Percentiles rank a stretch among this genome's conserved stretches.
Evolutionary conservation across 1,140 invertebrate species (phyloP).

Genomic region (Phymastichus coffea): DNA sequence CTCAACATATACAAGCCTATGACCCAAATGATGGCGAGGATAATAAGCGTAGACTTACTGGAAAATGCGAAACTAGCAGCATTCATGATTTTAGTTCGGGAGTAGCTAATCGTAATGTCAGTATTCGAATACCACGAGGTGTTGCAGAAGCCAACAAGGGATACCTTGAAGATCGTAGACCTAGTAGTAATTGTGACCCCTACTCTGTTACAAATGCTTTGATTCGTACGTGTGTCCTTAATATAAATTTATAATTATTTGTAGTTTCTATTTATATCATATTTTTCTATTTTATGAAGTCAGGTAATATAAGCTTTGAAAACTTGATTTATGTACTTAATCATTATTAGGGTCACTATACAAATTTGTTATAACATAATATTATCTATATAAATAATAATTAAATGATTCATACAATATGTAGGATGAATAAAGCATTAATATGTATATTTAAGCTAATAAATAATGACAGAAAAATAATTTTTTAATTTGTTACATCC

Average conservation of each 20-base stretch:
- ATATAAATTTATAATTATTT: slow-evolving; percentile 63
- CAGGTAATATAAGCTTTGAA: too few species aligned
- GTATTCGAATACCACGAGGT: slow-evolving; percentile 78
- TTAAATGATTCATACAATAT: too few species aligned
- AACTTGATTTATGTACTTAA: too few species aligned
- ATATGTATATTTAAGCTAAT: too few species aligned
- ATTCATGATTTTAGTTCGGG: slow-evolving; percentile 81
- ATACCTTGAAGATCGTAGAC: slow-evolving; percentile 91
- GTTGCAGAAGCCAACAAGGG: slow-evolving; percentile 86
- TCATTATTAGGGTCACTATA: too few species aligned
- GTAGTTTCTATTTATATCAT: background rate
- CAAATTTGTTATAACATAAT: too few species aligned
- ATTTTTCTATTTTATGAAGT: background rate
- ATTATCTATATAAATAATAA: too few species aligned
- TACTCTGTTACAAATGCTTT: slow-evolving; percentile 76
- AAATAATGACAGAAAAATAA: too few species aligned
- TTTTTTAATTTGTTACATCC: too few species aligned
- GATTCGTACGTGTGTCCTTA: slow-evolving; percentile 71
- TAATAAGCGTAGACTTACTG: slow-evolving; percentile 81
- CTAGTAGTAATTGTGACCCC: slow-evolving; percentile 92
- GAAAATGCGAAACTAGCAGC: slow-evolving; percentile 80
- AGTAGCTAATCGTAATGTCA: slow-evolving; percentile 79
- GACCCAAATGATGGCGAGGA: slow-evolving; percentile 81
- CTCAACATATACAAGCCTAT: slow-evolving; percentile 86
- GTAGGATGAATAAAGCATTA: too few species aligned